Evolutionary conservation across 1,140 invertebrate genomes (phyloP), one percentile per base, ranked within the genome.

Genomic region (Ditylenchus dipsaci): DNA sequence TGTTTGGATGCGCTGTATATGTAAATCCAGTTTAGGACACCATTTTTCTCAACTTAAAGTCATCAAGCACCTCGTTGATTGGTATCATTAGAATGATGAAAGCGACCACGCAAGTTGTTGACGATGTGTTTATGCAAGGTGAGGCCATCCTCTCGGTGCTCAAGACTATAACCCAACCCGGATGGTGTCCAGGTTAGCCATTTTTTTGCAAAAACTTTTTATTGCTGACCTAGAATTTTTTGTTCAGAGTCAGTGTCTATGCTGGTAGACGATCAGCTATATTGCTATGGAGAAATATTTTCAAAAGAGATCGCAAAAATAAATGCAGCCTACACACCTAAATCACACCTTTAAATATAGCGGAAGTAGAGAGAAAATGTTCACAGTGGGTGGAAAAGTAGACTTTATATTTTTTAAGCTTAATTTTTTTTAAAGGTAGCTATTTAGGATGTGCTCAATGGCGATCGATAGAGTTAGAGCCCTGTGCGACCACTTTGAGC

Each of bases 121-220:
- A 76, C 27, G 58, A 75, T 43, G 58, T 77, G 17, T 76, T 76
- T 65, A 76, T 73, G 17, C 19, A 42, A 43, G 70, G 72, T 17
- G 33, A 56, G 17, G 74, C 47, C 21, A 42, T 76, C 17, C 9
- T 43, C 59, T 79, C 66, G 19, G 76, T 71, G 0, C 43, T 78
- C 38, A 19, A 69, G 27, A 33, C 61, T 19, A 27, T 76, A 13
- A 65, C 76, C 17, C 59, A 57, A 19, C 38, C 53, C 8, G 76
- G 72, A n/a, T 76, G 76, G 75, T 63, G 64, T 62, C 75, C 75
- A 23, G 75, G 76, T 76, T 27, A 27, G n/a, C 21, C 3, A 33
- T 7, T 42, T 65, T 67, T 19, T 38, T 69, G 69, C 1, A 29
- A 13, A 27, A 71, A 42, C 1, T 33, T n/a, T 33, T 75, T 3